phyloP scores from a whole-genome alignment of 2,113 vertebrate genomes.

The Cranoglanis bouderius region DNA sequence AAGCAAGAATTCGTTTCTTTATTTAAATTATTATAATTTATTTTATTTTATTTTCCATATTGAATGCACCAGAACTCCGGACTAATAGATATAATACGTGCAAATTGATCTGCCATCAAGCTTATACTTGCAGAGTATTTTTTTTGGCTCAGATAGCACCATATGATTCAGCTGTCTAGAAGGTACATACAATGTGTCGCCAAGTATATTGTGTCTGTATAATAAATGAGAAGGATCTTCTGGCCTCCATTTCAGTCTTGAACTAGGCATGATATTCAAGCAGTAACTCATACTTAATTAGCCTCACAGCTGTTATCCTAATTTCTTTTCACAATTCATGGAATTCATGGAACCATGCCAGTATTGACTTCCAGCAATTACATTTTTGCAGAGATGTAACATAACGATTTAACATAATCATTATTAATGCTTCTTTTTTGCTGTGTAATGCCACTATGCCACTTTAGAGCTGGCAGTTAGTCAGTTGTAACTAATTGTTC shows the following conservation, averaged over 20 bases:
- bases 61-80: neutral
- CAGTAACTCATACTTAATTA: conserved; percentile 22
- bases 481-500: neutral
- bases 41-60: neutral
- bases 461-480: neutral
- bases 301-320: neutral
- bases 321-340: conserved; percentile 9
- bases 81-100: neutral
- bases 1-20: neutral
- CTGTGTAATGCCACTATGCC: neutral
- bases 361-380: conserved; percentile 18
- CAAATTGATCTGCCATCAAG: neutral
- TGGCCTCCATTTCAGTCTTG: neutral
- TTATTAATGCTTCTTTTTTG: neutral
- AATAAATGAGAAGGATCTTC: conserved; percentile 23
- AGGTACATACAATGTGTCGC: neutral
- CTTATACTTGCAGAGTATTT: neutral
- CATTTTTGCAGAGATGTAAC: conserved; percentile 18
- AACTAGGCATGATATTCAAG: conserved; percentile 5
- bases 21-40: neutral
- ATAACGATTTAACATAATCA: conserved; percentile 25
- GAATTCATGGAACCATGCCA: neutral
- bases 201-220: conserved; percentile 9
- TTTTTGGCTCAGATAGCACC: neutral
- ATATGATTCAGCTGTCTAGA: conserved; percentile 12